phyloP scores from a whole-genome alignment of 1,140 invertebrate genomes.

The Dufourea novaeangliae region DNA sequence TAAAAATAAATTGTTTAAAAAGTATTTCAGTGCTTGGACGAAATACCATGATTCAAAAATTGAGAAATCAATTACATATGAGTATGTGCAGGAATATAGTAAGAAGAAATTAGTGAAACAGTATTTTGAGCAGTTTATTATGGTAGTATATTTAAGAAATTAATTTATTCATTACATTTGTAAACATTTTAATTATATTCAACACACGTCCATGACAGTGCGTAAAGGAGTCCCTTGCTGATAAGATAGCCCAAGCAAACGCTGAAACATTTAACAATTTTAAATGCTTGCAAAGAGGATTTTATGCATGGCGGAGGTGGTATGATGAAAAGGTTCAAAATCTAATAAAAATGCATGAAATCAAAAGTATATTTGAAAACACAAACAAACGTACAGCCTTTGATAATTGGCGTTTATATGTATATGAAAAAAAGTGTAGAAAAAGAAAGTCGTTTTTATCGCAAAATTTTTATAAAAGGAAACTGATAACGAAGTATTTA shows the following conservation, averaged over 20 bases:
- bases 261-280: constrained; percentile 8
- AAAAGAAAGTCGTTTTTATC: constrained; percentile 9
- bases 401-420: constrained; percentile 27
- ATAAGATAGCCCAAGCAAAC: neutral
- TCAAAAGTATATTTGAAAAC: neutral
- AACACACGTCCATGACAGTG: neutral
- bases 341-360: neutral
- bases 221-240: constrained; percentile 16
- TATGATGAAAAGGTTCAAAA: neutral
- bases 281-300: constrained; percentile 5
- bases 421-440: constrained; percentile 25
- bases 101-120: constrained; percentile 15
- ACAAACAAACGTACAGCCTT: neutral
- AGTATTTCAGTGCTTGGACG: constrained; percentile 13
- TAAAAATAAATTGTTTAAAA: constrained; percentile 15
- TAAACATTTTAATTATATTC: neutral
- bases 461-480: constrained; percentile 11
- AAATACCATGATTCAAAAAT: constrained; percentile 4
- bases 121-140: constrained; percentile 20
- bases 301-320: constrained; percentile 18
- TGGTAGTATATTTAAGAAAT: constrained; percentile 11
- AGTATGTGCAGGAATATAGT: neutral
- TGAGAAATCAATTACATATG: constrained; percentile 5
- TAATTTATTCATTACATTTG: neutral
- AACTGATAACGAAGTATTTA: neutral